Percentiles rank a stretch among this genome's conserved stretches.
Conservation (phyloP, 2,113 vertebrate species). For the Gymnogyps californianus region DNA sequence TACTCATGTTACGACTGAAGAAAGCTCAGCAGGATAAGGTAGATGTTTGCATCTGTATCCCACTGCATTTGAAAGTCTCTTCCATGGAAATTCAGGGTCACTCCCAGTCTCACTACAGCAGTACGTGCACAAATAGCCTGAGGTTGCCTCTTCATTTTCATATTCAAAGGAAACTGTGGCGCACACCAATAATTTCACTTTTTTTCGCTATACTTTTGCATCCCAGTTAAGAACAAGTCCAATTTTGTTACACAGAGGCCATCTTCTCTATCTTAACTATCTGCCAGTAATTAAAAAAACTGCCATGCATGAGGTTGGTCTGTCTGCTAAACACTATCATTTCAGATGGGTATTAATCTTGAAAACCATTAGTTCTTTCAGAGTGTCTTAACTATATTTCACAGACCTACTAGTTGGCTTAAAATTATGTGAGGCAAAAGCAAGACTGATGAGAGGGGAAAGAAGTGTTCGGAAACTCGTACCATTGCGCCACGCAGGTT, state of each 20-base stretch:
- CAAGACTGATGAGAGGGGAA: neutral
- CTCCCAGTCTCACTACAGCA: neutral
- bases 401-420: neutral
- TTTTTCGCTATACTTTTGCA: neutral
- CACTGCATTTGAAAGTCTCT: neutral
- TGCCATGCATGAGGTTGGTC: accelerated
- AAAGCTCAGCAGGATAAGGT: neutral
- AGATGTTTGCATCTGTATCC: neutral
- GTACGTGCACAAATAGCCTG: neutral
- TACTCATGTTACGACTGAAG: neutral
- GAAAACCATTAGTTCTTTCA: neutral
- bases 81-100: neutral
- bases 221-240: neutral
- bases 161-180: neutral
- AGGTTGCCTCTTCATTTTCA: neutral
- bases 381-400: neutral
- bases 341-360: neutral
- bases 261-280: neutral
- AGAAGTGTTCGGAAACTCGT: accelerated
- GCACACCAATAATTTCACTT: neutral
- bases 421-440: neutral
- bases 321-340: neutral
- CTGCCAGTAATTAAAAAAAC: neutral
- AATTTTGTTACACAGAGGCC: neutral
- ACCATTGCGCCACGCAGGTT: accelerated